Base-by-base conservation (phyloP, 2,888 invertebrate species). In the Synanthedon formicaeformis region DNA sequence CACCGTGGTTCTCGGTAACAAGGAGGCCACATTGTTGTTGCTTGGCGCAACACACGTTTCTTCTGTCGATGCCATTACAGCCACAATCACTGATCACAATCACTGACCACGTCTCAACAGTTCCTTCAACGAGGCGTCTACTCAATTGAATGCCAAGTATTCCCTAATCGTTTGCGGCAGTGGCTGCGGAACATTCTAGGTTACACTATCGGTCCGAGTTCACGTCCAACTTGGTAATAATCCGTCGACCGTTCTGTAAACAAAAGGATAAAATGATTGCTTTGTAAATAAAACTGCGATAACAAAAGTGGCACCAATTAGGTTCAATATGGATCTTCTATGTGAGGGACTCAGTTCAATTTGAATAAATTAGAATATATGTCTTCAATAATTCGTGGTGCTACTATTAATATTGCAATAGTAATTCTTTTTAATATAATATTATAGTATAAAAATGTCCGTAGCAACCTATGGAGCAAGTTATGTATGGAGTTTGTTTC, bases 1-100 rank as follows among this genome's bases (percentile, higher is more conserved):
- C 54, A 94, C 88, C 11, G 91, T 90, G 49, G 90, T 89, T 58
- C 93, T 88, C 0, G 83, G 78, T 14, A 82, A 52, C n/a, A 83
- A 57, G 12, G 85, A 79, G n/a, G 76, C 66, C 11, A 85, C 78
- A 57, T 87, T 87, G 58, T 87, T 87, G 60, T 86, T 86, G 10
- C 73, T 73, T 41, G 72, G 58, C 45, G 65, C 75, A 52, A 71
- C 56, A n/a, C 65, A 61, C 51, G 65, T 56, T 12, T 78, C 76
- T 55, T 77, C 75, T 52, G 67, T 60, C 1, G 64, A 64, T 49
- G 72, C 72, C 16, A 56, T 57, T 12, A 48, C 52, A 50, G n/a
- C 51, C 40, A 51, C 50, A 50, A 11, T 10, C 48, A 48, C 48
- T 16, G 45, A 10, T 49, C 49, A 23, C 23, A 1, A 16, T 12